Evolutionary conservation across 2,797 vertebrate species (phyloP).

Genomic region (Triplophysa yarkandensis): DNA sequence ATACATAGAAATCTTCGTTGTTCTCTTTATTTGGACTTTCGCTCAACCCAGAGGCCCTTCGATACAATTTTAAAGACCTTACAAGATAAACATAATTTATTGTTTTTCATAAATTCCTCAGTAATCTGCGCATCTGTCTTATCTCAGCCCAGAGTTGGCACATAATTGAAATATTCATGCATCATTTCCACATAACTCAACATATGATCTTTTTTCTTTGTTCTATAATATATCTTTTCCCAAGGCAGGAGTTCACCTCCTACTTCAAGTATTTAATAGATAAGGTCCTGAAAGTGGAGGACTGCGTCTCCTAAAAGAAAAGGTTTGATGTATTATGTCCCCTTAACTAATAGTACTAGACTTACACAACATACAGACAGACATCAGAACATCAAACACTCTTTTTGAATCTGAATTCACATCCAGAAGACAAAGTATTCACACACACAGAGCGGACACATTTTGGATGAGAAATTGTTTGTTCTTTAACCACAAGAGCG

Average conservation of each 20-base stretch:
- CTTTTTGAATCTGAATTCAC: conserved; percentile 6
- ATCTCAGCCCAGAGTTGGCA: conserved; percentile 88
- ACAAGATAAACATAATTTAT: background rate
- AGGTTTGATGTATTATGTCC: conserved; percentile 70
- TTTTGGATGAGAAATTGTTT: conserved; percentile 23
- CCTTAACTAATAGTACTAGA: conserved; percentile 64
- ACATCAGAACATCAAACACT: conserved; percentile 30
- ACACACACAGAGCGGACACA: conserved; percentile 23
- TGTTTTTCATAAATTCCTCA: conserved; percentile 45
- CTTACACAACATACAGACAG: conserved; percentile 70
- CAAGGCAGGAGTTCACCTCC: conserved; percentile 78
- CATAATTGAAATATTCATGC: conserved; percentile 66
- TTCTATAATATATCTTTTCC: conserved; percentile 74
- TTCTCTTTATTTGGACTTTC: conserved; percentile 72
- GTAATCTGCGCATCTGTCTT: conserved; percentile 70
- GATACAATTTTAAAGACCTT: background rate
- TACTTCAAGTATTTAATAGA: conserved; percentile 97
- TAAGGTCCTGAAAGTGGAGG: conserved; percentile 88
- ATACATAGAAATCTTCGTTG: conserved; percentile 54
- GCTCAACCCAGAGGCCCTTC: conserved; percentile 39
- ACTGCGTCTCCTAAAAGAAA: conserved; percentile 70
- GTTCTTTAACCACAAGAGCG: conserved; percentile 2
- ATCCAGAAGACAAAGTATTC: conserved; percentile 14
- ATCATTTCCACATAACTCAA: conserved; percentile 74
- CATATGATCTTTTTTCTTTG: conserved; percentile 73